Percentiles rank a stretch among this genome's conserved stretches.
Evolutionary conservation across 2,888 invertebrate genomes (phyloP).

Genomic region (Argyresthia goedartella): DNA sequence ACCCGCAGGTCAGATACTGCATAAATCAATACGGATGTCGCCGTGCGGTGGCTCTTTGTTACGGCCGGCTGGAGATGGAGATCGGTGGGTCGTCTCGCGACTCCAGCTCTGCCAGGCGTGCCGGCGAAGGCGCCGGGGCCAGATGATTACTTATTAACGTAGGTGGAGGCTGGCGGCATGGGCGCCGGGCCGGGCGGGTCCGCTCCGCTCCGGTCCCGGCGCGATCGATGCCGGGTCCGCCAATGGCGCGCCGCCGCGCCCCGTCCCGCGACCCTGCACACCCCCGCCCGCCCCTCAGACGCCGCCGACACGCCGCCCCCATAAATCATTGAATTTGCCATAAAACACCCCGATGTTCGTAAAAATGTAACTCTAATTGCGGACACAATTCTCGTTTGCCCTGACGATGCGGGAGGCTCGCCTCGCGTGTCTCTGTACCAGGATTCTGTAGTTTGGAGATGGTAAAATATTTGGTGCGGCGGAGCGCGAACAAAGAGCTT

Average conservation of each 20-base stretch:
- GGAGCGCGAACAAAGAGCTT: conserved; percentile 42
- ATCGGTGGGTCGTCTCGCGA: conserved; percentile 58
- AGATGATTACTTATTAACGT: conserved; percentile 72
- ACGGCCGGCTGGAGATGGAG: conserved; percentile 55
- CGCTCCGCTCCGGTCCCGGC: conserved; percentile 56
- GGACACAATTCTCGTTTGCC: conserved; percentile 47
- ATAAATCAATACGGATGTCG: conserved; percentile 63
- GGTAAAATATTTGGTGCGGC: conserved; percentile 44
- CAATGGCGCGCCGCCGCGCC: conserved; percentile 66
- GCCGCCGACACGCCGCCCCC: conserved; percentile 60
- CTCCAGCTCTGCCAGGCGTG: conserved; percentile 63
- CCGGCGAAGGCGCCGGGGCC: conserved; percentile 65
- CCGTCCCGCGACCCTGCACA: conserved; percentile 35
- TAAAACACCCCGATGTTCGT: conserved; percentile 67
- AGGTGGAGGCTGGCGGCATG: conserved; percentile 66
- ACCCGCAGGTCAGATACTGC: no score
- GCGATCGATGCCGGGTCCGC: conserved; percentile 67
- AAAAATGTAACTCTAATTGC: conserved; percentile 69
- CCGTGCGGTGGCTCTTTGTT: conserved; percentile 61
- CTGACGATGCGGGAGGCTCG: conserved; percentile 18
- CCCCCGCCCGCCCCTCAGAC: conserved; percentile 28
- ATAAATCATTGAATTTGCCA: conserved; percentile 70
- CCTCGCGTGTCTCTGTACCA: no score
- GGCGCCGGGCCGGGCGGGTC: no score
- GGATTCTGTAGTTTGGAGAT: conserved; percentile 32